Percentiles rank a stretch among this genome's conserved stretches.
phyloP scores from a whole-genome alignment of 2,113 vertebrate species.

The Bubo scandiacus region DNA sequence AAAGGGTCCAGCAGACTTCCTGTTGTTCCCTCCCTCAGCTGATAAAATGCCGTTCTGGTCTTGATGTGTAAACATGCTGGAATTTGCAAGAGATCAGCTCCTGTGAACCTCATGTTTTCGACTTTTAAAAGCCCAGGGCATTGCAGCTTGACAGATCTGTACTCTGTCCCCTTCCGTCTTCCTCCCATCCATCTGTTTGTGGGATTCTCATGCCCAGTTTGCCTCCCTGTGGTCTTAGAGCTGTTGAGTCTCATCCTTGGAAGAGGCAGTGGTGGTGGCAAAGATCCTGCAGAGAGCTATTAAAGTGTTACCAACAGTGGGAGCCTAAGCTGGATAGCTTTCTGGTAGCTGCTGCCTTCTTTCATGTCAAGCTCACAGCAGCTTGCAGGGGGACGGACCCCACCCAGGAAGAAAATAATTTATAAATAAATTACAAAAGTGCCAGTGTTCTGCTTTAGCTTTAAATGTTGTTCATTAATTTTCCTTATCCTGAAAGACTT shows the following conservation, averaged over 20 bases:
- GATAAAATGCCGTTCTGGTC: conserved; percentile 19
- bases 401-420: background rate
- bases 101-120: background rate
- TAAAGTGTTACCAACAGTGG: conserved; percentile 53
- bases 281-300: conserved; percentile 63
- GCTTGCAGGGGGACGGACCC: background rate
- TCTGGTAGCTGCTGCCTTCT: conserved; percentile 18
- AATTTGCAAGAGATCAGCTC: conserved; percentile 47
- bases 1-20: conserved; percentile 24
- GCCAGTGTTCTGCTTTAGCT: background rate
- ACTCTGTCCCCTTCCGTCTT: background rate
- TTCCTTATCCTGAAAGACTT: background rate
- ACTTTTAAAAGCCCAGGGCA: conserved; percentile 43
- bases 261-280: conserved; percentile 55
- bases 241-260: conserved; percentile 60
- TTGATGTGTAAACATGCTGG: conserved; percentile 41
- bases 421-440: background rate
- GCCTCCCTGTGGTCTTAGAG: conserved; percentile 48
- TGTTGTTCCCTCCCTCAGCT: conserved; percentile 42
- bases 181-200: conserved; percentile 59
- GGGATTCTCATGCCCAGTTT: conserved; percentile 62
- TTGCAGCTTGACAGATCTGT: conserved; percentile 46
- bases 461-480: background rate
- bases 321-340: conserved; percentile 25
- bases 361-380: conserved; percentile 18